Percentiles rank a stretch among this genome's conserved stretches.
phyloP scores from a whole-genome alignment of 2,113 vertebrate species.

The Pteronura brasiliensis region DNA sequence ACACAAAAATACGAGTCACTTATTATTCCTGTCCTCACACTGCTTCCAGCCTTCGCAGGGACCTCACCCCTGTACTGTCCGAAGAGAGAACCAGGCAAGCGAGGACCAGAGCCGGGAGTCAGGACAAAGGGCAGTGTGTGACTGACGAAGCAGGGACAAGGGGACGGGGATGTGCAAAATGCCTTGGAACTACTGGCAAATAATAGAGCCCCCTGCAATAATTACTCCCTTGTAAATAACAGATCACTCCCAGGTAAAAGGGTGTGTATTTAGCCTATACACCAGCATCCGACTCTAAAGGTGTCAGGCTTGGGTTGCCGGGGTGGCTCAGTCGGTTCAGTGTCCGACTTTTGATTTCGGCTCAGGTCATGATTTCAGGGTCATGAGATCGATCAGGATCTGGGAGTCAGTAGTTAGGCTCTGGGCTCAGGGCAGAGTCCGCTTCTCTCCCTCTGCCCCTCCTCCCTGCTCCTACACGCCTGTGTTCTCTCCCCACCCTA shows the following conservation, averaged over 20 bases:
- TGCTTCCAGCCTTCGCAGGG: neutral
- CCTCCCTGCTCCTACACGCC: neutral
- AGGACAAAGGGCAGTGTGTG: neutral
- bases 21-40: neutral
- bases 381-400: neutral
- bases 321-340: neutral
- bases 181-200: neutral
- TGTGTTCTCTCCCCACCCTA: neutral
- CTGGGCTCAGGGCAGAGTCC: neutral
- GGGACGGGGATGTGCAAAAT: neutral
- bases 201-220: neutral
- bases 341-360: neutral
- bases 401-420: neutral
- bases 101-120: neutral
- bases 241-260: neutral
- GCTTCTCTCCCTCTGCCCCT: neutral
- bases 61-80: neutral
- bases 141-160: neutral
- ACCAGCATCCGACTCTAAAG: neutral
- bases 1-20: neutral
- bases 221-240: neutral
- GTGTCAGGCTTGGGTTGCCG: neutral
- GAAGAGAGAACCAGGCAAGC: neutral
- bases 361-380: neutral
- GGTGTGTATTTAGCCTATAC: neutral